These are phyloP conservation scores for Scrobipalpa costella DNA, from an alignment of 2,888 invertebrate genomes.

Conservation along the genomic window DNA sequence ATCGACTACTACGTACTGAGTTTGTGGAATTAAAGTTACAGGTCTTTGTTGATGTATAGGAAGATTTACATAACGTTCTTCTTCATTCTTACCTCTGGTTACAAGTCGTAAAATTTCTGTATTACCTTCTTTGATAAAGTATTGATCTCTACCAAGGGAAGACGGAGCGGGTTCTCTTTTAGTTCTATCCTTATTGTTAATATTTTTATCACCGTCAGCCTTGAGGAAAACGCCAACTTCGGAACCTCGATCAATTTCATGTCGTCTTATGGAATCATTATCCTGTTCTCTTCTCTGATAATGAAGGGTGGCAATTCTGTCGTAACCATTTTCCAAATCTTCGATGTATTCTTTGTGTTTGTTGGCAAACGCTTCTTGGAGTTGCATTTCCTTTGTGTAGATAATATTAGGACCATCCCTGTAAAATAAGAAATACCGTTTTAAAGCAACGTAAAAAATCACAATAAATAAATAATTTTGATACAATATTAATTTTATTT, in stretches of 20 bases:
- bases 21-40: constrained; percentile 79
- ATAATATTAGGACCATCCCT: constrained; percentile 80
- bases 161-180: constrained; percentile 63
- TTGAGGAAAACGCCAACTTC: constrained; percentile 80
- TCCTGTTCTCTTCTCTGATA: constrained; percentile 80
- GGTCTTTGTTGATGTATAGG: constrained; percentile 77
- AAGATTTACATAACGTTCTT: constrained; percentile 82
- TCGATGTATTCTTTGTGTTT: constrained; percentile 82
- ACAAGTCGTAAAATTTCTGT: constrained; percentile 91
- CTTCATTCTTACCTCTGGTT: constrained; percentile 86
- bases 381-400: constrained; percentile 80
- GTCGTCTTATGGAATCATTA: constrained; percentile 86
- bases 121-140: constrained; percentile 91
- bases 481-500: background rate
- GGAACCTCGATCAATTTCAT: constrained; percentile 89
- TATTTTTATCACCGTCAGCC: constrained; percentile 60
- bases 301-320: constrained; percentile 75
- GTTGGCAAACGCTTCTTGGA: constrained; percentile 70
- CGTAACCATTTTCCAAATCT: constrained; percentile 81
- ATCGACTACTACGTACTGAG: constrained; percentile 84
- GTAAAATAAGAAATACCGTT: constrained; percentile 35
- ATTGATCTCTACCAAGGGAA: constrained; percentile 83
- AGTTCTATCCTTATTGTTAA: constrained; percentile 57
- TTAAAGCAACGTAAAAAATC: background rate
- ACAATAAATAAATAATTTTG: background rate